Evolutionary conservation across 1,140 invertebrate species (phyloP).

Genomic region (Nebria ingens): DNA sequence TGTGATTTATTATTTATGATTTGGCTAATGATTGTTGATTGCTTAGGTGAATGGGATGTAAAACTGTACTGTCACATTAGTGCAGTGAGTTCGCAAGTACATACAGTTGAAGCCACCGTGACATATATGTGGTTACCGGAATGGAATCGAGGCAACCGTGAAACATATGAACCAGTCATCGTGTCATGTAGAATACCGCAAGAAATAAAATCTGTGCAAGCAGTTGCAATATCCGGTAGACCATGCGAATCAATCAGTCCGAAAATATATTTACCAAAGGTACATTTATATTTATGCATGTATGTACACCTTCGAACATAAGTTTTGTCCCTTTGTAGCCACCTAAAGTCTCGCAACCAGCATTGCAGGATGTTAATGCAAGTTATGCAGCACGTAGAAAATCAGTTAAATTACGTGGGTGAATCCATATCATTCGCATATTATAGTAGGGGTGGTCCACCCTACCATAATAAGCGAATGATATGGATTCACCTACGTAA

Average conservation of each 20-base stretch:
- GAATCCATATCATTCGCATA: no score
- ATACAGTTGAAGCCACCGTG: constrained; percentile 20
- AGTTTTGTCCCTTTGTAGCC: no score
- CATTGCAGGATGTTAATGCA: no score
- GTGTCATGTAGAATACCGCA: constrained; percentile 24
- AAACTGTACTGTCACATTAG: constrained; percentile 22
- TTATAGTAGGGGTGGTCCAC: no score
- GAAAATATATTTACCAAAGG: constrained; percentile 11
- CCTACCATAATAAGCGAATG: no score
- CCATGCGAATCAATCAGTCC: constrained; percentile 6
- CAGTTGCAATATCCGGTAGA: neutral
- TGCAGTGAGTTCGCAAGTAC: constrained; percentile 14
- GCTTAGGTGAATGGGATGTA: constrained; percentile 18
- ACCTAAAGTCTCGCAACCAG: no score
- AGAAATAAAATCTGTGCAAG: neutral
- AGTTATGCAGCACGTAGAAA: no score
- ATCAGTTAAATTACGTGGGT: no score
- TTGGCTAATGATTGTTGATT: neutral
- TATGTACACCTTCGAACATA: no score
- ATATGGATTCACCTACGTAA: no score
- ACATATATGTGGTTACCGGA: constrained; percentile 23
- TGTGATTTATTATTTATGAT: constrained; percentile 2
- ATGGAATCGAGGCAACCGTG: constrained; percentile 22
- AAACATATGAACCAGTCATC: constrained; percentile 22
- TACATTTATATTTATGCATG: no score